Evolutionary conservation across 2,888 invertebrate genomes (phyloP).

Genomic region (Calliphora vomitoria): DNA sequence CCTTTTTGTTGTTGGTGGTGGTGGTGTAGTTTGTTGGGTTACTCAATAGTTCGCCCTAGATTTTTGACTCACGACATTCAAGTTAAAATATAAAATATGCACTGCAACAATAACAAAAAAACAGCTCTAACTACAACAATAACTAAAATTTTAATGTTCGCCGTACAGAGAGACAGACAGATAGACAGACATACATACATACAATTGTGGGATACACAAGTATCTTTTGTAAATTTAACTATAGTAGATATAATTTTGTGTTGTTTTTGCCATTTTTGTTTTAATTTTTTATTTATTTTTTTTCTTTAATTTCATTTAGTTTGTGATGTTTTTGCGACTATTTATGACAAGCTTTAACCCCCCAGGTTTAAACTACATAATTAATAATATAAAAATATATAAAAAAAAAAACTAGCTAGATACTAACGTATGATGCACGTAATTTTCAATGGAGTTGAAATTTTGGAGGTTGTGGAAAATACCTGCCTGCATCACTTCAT

Average conservation of each 20-base stretch:
- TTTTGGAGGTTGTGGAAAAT: conserved; percentile 50
- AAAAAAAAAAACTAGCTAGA: neutral
- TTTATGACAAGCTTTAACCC: conserved; percentile 67
- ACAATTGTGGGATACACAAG: conserved; percentile 60
- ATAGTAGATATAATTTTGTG: conserved; percentile 77
- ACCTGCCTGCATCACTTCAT: conserved; percentile 36
- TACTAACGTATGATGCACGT: neutral
- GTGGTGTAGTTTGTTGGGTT: conserved; percentile 46
- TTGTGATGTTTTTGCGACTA: conserved; percentile 39
- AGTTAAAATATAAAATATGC: conserved; percentile 66
- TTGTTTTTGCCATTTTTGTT: conserved; percentile 16
- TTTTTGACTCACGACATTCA: conserved; percentile 74
- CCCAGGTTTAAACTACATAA: conserved; percentile 52
- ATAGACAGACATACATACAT: neutral
- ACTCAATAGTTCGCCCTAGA: conserved; percentile 73
- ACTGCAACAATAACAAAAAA: conserved; percentile 62
- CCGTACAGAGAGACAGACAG: neutral
- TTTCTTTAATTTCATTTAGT: conserved; percentile 23
- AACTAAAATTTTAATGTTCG: conserved; percentile 38
- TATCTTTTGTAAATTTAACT: conserved; percentile 75
- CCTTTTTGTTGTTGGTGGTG: conserved; percentile 32
- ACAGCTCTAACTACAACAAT: conserved; percentile 40
- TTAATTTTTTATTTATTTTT: conserved; percentile 12
- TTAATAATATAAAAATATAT: conserved; percentile 52
- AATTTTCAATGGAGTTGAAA: conserved; percentile 6